Conservation (phyloP, 1,140 invertebrate species). For the Agraylea sexmaculata region DNA sequence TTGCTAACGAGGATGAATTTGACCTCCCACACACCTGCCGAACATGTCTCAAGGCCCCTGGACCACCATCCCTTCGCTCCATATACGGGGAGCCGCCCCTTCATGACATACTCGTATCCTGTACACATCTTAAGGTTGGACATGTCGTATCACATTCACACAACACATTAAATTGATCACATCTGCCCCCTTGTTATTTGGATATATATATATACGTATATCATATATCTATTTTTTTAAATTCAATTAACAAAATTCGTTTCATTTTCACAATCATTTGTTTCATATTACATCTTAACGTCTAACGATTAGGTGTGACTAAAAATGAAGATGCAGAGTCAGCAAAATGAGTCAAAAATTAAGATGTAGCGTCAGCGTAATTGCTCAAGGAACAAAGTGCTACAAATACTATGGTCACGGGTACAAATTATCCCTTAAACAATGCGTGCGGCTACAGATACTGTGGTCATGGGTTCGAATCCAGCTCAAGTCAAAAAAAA, state of each 20-base stretch:
- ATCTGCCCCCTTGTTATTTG: constrained; percentile 1
- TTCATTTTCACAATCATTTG: not conserved
- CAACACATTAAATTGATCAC: too few relatives aligned
- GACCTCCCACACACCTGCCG: constrained; percentile 15
- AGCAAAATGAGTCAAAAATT: too few relatives aligned
- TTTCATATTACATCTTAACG: constrained; percentile 3
- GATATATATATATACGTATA: not conserved
- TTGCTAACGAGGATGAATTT: constrained; percentile 7
- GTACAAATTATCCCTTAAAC: too few relatives aligned
- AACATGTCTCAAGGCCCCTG: constrained; percentile 13
- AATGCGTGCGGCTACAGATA: too few relatives aligned
- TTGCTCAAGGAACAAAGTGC: too few relatives aligned
- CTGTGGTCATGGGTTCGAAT: too few relatives aligned
- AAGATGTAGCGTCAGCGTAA: too few relatives aligned
- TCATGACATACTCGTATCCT: constrained; percentile 12
- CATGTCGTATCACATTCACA: too few relatives aligned
- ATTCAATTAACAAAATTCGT: not conserved
- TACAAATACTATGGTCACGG: too few relatives aligned
- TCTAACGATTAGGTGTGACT: too few relatives aligned
- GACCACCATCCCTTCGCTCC: constrained; percentile 11
- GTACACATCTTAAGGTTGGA: constrained; percentile 16
- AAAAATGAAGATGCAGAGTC: too few relatives aligned
- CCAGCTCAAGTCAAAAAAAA: too few relatives aligned
- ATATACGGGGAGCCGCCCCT: not conserved
- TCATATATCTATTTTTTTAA: constrained; percentile 2